Conservation (phyloP, 2,113 vertebrate genomes). For the Microtus richardsoni region DNA sequence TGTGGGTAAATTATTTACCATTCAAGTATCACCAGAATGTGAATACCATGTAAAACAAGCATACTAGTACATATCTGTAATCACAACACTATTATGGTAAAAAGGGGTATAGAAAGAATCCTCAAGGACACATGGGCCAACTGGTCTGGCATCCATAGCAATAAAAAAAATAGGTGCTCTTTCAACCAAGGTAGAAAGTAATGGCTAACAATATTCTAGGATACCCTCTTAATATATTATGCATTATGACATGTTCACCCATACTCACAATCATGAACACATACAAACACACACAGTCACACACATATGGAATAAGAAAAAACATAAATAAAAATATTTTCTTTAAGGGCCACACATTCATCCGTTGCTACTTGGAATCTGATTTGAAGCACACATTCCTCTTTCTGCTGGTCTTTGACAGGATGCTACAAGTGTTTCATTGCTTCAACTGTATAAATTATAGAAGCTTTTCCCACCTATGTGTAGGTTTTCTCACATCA, state of each 20-base stretch:
- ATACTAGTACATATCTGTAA: neutral
- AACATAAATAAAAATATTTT: neutral
- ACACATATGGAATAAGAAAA: neutral
- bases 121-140: neutral
- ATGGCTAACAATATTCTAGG: neutral
- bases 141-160: no score
- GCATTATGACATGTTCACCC: neutral
- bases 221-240: neutral
- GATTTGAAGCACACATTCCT: neutral
- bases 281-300: neutral
- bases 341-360: neutral
- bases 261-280: neutral
- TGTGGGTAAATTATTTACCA: neutral
- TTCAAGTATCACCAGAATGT: neutral
- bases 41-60: neutral
- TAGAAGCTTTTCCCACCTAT: neutral
- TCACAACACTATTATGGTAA: neutral
- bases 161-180: neutral
- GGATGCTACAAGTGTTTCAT: constrained; percentile 8
- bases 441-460: neutral
- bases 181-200: neutral
- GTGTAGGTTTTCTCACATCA: constrained; percentile 18
- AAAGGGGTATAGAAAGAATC: neutral
- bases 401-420: neutral
- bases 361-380: constrained; percentile 30